Percentiles rank a stretch among this genome's conserved stretches.
Conservation (phyloP, 2,113 vertebrate genomes). For the Shinisaurus crocodilurus region DNA sequence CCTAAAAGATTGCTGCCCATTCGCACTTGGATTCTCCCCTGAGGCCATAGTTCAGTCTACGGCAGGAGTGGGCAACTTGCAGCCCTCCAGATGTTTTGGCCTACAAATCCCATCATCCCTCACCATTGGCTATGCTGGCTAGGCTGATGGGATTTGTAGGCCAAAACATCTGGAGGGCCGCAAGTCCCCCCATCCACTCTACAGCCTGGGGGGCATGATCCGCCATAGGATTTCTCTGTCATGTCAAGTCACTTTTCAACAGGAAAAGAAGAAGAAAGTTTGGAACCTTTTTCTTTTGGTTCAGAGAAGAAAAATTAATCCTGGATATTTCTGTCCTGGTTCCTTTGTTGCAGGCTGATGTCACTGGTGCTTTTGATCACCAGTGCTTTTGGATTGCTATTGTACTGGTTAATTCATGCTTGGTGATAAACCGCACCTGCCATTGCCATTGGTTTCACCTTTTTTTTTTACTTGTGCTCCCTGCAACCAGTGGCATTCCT, state of each 20-base stretch:
- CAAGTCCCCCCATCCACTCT: no score
- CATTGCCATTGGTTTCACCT: background rate
- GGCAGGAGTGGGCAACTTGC: no score
- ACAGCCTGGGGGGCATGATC: no score
- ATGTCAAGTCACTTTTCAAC: slow-evolving; percentile 42
- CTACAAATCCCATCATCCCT: no score
- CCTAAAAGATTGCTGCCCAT: no score
- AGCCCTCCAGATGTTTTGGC: no score
- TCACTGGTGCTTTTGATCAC: background rate
- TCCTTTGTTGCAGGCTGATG: background rate
- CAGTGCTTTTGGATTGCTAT: background rate
- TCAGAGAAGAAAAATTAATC: background rate
- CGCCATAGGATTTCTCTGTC: slow-evolving; percentile 21
- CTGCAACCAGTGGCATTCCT: background rate
- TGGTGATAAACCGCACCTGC: background rate
- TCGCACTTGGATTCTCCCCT: no score
- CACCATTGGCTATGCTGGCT: no score
- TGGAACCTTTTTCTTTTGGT: background rate
- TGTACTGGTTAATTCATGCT: background rate
- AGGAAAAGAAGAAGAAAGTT: background rate
- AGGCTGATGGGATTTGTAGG: no score
- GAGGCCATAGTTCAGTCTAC: no score
- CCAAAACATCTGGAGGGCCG: no score
- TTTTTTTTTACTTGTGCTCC: background rate
- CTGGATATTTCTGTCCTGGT: background rate